Evolutionary conservation across 1,140 invertebrate genomes (phyloP).

Genomic region (Myzus persicae): DNA sequence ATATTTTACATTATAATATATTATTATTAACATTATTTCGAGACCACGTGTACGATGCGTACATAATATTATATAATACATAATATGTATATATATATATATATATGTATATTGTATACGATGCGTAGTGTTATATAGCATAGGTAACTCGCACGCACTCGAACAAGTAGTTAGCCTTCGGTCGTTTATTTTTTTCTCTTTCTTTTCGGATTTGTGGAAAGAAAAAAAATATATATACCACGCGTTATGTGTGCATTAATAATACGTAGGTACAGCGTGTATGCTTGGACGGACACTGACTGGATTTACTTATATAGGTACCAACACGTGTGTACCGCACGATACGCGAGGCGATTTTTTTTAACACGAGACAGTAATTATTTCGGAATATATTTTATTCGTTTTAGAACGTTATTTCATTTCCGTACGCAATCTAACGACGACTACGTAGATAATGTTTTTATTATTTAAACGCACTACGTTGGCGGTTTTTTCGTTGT

Average conservation of each 20-base stretch:
- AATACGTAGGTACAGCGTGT: not conserved
- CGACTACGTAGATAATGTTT: not conserved
- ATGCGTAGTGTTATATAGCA: not conserved
- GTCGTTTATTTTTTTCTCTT: not conserved
- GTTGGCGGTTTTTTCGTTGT: not conserved
- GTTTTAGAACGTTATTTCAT: not conserved
- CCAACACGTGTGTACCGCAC: not conserved
- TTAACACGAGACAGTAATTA: not conserved
- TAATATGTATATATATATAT: too few relatives aligned
- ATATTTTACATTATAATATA: not conserved
- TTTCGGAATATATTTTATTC: constrained; percentile 1
- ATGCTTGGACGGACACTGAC: not conserved
- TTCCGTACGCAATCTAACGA: not conserved
- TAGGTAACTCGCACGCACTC: not conserved
- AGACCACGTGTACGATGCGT: not conserved
- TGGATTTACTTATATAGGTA: not conserved
- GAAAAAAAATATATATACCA: not conserved
- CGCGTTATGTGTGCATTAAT: not conserved
- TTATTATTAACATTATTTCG: not conserved
- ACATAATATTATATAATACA: not conserved
- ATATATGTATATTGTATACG: not conserved
- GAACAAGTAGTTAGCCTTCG: constrained; percentile 33
- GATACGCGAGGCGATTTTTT: not conserved
- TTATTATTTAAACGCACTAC: not conserved
- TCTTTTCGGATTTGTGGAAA: not conserved